phyloP scores from a whole-genome alignment of 2,113 vertebrate species.

The Dendropsophus ebraccatus region DNA sequence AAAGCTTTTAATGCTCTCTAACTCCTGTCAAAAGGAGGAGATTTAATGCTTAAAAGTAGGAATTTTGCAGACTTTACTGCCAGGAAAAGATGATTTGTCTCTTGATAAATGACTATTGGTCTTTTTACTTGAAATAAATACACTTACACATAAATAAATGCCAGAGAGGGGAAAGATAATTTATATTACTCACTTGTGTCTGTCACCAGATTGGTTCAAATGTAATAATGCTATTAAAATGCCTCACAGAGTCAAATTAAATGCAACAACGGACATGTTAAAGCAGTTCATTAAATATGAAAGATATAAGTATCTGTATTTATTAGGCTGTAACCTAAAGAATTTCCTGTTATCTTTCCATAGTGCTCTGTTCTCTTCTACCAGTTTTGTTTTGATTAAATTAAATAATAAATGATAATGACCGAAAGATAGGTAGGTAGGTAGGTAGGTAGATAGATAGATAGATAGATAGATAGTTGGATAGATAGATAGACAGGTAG shows the following conservation, averaged over 20 bases:
- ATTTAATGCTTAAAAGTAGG: conserved; percentile 84
- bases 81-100: conserved; percentile 84
- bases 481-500: neutral
- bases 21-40: conserved; percentile 80
- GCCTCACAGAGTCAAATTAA: conserved; percentile 67
- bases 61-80: conserved; percentile 84
- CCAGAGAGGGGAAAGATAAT: conserved; percentile 78
- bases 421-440: too few relatives aligned
- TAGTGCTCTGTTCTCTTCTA: neutral
- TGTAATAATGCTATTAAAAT: conserved; percentile 74
- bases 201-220: conserved; percentile 74
- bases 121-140: conserved; percentile 80
- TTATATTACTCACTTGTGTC: conserved; percentile 77
- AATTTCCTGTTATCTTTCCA: neutral
- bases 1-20: conserved; percentile 86
- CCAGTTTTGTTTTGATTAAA: neutral
- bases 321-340: neutral
- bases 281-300: conserved; percentile 55
- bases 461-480: too few relatives aligned
- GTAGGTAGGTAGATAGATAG: too few relatives aligned
- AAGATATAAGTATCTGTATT: conserved; percentile 36
- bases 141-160: conserved; percentile 83
- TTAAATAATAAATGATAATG: neutral
- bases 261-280: conserved; percentile 63
- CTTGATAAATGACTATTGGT: conserved; percentile 83